A percentile compares a stretch with the other conserved stretches of the same genome.
phyloP scores from a whole-genome alignment of 1,140 invertebrate species.

The Ceratina calcarata region DNA sequence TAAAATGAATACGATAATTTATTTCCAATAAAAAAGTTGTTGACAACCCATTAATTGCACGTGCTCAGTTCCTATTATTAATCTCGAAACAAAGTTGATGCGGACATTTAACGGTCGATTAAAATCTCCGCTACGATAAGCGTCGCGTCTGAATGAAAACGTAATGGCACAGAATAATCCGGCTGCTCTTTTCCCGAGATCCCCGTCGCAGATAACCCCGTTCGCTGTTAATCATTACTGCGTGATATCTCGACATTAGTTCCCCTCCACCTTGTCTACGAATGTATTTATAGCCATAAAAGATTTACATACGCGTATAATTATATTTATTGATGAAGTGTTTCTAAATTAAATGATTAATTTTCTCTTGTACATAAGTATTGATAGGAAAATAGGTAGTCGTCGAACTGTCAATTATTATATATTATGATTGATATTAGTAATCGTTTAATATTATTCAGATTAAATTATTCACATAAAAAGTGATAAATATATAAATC shows the following conservation, averaged over 20 bases:
- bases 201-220: not conserved
- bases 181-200: constrained; percentile 3
- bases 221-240: not conserved
- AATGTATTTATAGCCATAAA: no score
- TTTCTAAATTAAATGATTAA: no score
- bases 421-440: no score
- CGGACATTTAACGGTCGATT: constrained; percentile 7
- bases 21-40: not conserved
- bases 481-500: no score
- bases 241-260: not conserved
- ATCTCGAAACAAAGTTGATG: not conserved
- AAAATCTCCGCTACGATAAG: constrained; percentile 1
- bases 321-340: no score
- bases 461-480: no score
- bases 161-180: constrained; percentile 2
- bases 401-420: no score
- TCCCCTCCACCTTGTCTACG: not conserved
- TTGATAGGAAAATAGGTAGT: no score
- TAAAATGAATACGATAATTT: no score
- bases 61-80: not conserved
- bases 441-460: no score
- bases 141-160: not conserved
- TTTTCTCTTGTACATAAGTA: no score
- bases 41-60: not conserved
- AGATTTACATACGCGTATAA: no score